Evolutionary conservation across 2,888 invertebrate genomes (phyloP).

Genomic region (Monoplex corrugatus): DNA sequence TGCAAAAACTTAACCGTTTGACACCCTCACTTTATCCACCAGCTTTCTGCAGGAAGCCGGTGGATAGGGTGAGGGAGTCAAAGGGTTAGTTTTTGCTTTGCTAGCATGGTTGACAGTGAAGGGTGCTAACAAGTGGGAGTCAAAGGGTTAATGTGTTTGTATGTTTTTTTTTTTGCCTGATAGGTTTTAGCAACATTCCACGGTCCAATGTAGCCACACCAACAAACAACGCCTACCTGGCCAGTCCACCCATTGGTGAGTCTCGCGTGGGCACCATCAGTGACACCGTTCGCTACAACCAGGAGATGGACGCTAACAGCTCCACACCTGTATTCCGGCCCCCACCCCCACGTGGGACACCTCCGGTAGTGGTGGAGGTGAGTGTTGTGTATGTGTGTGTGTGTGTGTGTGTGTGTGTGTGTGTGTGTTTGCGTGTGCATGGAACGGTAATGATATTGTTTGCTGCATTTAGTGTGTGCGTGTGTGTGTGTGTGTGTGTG

Average conservation of each 20-base stretch:
- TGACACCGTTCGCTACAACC: conserved; percentile 70
- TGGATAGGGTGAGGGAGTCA: too few species aligned
- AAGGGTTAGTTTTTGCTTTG: too few species aligned
- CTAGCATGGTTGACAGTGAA: too few species aligned
- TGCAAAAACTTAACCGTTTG: too few species aligned
- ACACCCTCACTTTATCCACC: too few species aligned
- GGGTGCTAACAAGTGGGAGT: too few species aligned
- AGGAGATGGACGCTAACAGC: conserved; percentile 53
- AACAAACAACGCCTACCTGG: background rate
- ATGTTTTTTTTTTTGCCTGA: too few species aligned
- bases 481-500: background rate
- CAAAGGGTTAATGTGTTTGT: background rate
- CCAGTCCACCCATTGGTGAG: conserved; percentile 54
- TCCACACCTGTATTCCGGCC: conserved; percentile 61
- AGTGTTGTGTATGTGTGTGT: background rate
- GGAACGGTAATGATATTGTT: background rate
- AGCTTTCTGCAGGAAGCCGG: too few species aligned
- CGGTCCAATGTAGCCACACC: conserved; percentile 39
- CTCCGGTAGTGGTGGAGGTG: conserved; percentile 70
- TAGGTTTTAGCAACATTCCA: conserved; percentile 5
- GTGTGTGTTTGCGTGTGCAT: background rate
- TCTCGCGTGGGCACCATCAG: conserved; percentile 70
- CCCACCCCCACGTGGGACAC: conserved; percentile 60
- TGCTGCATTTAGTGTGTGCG: background rate
- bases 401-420: background rate